Percentiles rank a stretch among this genome's conserved stretches.
Conservation (phyloP, 2,888 invertebrate genomes). For the Scrobipalpa atriplicella region DNA sequence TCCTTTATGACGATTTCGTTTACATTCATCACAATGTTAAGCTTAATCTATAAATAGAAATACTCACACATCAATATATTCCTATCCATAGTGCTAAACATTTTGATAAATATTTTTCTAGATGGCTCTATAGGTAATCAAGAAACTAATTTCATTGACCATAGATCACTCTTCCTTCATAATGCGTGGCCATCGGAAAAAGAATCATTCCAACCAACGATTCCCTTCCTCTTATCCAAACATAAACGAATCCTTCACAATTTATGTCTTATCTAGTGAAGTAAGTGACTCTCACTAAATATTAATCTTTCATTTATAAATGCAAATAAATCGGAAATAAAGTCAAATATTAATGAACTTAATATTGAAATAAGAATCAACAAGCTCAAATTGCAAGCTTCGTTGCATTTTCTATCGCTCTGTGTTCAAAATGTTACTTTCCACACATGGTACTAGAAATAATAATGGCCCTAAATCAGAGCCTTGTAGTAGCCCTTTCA, state of each 20-base stretch:
- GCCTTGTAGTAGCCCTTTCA: not conserved
- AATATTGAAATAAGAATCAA: slow-evolving; percentile 1
- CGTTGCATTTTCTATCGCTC: slow-evolving; percentile 25
- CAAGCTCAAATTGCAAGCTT: slow-evolving; percentile 27
- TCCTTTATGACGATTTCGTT: slow-evolving; percentile 1
- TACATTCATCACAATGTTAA: not conserved
- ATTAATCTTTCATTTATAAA: not conserved
- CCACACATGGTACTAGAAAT: slow-evolving; percentile 14
- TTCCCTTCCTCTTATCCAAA: slow-evolving; percentile 39
- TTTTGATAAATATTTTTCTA: not conserved
- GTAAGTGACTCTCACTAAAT: not conserved
- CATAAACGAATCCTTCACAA: not conserved
- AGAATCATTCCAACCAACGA: slow-evolving; percentile 60
- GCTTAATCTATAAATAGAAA: not conserved
- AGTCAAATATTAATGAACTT: not conserved
- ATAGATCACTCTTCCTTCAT: not conserved
- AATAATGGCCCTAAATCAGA: not conserved
- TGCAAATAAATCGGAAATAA: too few species aligned
- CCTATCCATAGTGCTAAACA: not conserved
- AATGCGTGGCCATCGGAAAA: not conserved
- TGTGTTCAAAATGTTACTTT: not conserved
- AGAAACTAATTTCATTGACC: not conserved
- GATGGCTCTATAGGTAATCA: not conserved
- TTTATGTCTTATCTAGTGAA: not conserved
- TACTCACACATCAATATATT: not conserved